Conservation (phyloP, 2,113 vertebrate genomes). For the Tinamus guttatus region DNA sequence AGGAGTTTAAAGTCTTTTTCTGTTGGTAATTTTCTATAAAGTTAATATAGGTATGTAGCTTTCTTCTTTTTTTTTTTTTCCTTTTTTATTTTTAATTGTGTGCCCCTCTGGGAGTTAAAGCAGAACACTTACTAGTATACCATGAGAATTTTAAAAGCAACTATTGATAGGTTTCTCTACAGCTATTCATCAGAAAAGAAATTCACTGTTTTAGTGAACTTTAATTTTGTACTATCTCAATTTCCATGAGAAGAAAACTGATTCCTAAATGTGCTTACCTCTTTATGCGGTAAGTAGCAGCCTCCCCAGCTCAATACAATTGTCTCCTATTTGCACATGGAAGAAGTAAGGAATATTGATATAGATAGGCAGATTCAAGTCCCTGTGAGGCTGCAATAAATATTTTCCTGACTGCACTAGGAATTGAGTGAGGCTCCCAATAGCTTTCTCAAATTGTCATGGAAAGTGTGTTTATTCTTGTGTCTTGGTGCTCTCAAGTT, state of each 20-base stretch:
- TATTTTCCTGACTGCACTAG: background rate
- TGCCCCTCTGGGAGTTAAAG: background rate
- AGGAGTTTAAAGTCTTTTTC: background rate
- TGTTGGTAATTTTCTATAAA: background rate
- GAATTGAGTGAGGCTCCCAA: background rate
- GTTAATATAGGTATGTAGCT: background rate
- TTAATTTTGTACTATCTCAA: background rate
- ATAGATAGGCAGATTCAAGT: background rate
- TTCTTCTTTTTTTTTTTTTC: background rate
- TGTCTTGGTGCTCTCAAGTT: background rate
- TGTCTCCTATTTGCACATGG: background rate
- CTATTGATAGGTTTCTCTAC: background rate
- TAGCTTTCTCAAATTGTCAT: background rate
- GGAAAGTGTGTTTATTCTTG: background rate
- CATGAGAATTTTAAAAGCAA: background rate
- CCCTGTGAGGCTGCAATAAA: background rate
- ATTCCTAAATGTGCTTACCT: background rate
- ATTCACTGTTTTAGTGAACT: background rate
- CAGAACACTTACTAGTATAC: background rate
- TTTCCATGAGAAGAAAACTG: background rate
- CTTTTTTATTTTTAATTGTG: background rate
- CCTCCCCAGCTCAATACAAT: background rate
- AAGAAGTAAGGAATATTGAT: background rate
- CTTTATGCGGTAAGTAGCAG: background rate
- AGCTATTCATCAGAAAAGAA: background rate